Evolutionary conservation across 2,888 invertebrate genomes (phyloP), one percentile per base, ranked within the genome.

Genomic region (Drymonia ruficornis): DNA sequence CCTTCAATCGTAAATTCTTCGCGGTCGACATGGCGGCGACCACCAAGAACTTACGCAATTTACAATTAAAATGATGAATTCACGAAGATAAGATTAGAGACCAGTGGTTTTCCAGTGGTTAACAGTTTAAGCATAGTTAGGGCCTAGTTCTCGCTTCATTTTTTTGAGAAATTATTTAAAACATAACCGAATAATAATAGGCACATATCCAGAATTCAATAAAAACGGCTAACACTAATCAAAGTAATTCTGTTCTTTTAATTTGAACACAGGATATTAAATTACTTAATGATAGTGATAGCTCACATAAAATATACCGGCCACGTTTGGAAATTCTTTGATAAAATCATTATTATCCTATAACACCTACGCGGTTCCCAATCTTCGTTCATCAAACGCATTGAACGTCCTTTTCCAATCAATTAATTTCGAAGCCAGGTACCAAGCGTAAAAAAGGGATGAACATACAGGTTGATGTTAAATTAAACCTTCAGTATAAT

Each of bases 351-450:
- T 60, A 61, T 60, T 65, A 69, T 64, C 61, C 51, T 58, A 71
- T 65, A 72, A 67, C 73, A 72, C 67, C 73, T 72, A 72, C 72
- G 57, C 58, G 66, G 57, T 69, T 67, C 65, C 67, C 67, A 74
- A 78, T 81, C 72, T 76, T 67, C 63, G 71, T 70, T 74, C 71
- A 76, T 76, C 78, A 74, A 78, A 80, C 63, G 76, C 74, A 76
- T 78, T 80, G 79, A 79, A 79, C 73, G 74, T 70, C 74, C 76
- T 78, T 78, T 86, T 86, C 83, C 84, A 78, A 86, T 85, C 86
- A 86, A 86, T 86, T 86, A 84, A 85, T 82, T 84, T 76, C 67
- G 67, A 76, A 74, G 72, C 67, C 83, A 83, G 84, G 82, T 81
- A 83, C 67, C 54, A 65, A 63, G 58, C 59, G 63, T 71, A 68